Percentiles rank a stretch among this genome's conserved stretches.
Conservation (phyloP, 2,888 invertebrate species). For the Dexiosoma caninum region DNA sequence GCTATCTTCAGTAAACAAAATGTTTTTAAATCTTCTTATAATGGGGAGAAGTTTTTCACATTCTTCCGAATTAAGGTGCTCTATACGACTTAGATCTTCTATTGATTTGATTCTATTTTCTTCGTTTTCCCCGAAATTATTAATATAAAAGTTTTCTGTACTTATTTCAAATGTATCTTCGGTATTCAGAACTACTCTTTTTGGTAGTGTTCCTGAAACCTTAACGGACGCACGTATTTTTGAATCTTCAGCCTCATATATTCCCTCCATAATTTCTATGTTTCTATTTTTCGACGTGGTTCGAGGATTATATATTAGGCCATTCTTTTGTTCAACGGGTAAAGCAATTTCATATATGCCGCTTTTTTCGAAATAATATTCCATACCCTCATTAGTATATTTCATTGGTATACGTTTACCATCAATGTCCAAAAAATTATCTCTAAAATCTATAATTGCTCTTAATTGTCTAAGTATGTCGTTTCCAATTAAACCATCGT, state of each 20-base stretch:
- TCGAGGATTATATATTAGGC: background rate
- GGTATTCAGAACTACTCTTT: no score
- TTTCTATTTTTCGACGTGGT: no score
- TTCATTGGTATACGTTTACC: background rate
- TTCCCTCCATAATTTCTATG: no score
- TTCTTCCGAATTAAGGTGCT: constrained; percentile 14
- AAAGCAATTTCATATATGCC: background rate
- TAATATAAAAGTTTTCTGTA: no score
- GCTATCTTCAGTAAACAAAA: constrained; percentile 29
- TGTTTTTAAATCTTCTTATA: background rate
- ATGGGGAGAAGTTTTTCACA: background rate
- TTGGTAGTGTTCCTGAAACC: no score
- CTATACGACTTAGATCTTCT: background rate
- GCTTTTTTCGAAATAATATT: background rate
- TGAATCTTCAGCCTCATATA: no score
- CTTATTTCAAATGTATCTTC: no score
- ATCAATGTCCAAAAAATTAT: constrained; percentile 6
- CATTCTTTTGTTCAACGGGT: background rate
- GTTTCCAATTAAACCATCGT: background rate
- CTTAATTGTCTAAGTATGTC: constrained; percentile 13
- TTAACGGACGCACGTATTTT: no score
- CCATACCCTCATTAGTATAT: background rate
- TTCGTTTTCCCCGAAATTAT: no score
- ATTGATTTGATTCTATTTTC: background rate
- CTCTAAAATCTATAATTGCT: background rate